A percentile compares a stretch with the other conserved stretches of the same genome.
Evolutionary conservation across 2,113 vertebrate species (phyloP).

Genomic region (Tragulus kanchil): DNA sequence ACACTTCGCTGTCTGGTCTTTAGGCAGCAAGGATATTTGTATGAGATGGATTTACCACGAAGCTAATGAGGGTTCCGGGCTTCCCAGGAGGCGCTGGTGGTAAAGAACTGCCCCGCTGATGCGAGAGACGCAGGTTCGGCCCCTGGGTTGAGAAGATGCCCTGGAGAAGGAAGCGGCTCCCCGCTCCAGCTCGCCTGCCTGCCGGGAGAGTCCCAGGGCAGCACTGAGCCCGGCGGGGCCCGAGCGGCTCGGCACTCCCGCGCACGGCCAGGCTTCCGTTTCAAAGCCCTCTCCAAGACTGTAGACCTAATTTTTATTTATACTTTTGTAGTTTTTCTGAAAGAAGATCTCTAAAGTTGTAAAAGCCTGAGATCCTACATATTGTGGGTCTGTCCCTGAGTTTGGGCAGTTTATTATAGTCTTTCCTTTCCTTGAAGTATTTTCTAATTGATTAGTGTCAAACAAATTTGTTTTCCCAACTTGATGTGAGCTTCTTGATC

Average conservation of each 20-base stretch:
- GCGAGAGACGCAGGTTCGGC: background rate
- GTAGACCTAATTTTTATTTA: constrained; percentile 12
- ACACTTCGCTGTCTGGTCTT: background rate
- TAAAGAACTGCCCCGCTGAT: background rate
- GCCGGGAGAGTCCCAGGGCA: no score
- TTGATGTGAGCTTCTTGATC: background rate
- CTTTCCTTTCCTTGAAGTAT: background rate
- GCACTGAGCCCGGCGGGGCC: no score
- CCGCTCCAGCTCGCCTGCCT: background rate
- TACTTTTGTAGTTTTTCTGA: background rate
- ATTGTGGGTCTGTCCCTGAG: background rate
- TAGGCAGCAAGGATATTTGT: background rate
- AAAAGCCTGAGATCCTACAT: background rate
- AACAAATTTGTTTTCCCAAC: background rate
- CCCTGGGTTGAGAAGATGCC: background rate
- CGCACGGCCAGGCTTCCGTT: background rate
- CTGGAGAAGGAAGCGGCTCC: background rate
- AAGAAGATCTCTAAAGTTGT: background rate
- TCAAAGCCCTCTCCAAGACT: background rate
- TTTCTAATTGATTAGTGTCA: constrained; percentile 19
- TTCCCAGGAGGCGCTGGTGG: background rate
- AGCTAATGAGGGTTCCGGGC: background rate
- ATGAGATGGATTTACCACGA: background rate
- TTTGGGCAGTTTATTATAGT: constrained; percentile 12
- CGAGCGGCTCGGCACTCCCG: no score